These are phyloP conservation scores for Athalia circularis DNA, from an alignment of 2,888 invertebrate genomes.

Conservation along the genomic window DNA sequence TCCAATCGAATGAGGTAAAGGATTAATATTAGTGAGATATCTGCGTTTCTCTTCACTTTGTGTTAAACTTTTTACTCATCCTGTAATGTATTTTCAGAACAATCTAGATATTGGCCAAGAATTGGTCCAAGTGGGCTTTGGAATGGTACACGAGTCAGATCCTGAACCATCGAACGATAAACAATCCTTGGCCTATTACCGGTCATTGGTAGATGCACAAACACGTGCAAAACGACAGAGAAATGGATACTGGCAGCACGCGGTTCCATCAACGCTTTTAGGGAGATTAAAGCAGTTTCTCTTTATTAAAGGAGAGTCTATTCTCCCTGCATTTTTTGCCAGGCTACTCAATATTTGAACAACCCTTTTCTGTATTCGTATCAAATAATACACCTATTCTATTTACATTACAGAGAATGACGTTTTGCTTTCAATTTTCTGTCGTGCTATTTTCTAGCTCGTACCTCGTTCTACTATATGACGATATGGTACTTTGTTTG, in stretches of 20 bases:
- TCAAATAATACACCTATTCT: background rate
- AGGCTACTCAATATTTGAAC: slow-evolving; percentile 56
- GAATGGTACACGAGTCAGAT: slow-evolving; percentile 55
- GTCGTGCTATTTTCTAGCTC: too few species aligned
- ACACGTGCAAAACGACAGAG: slow-evolving; percentile 73
- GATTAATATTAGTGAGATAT: background rate
- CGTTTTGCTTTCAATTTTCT: background rate
- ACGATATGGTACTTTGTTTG: slow-evolving; percentile 68
- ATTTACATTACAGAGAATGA: background rate
- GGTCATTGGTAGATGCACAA: slow-evolving; percentile 73
- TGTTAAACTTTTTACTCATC: slow-evolving; percentile 32
- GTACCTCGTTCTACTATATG: slow-evolving; percentile 56
- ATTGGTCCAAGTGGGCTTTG: slow-evolving; percentile 74
- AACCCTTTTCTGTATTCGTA: background rate
- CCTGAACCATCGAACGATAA: slow-evolving; percentile 67
- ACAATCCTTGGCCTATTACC: slow-evolving; percentile 70
- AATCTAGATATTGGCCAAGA: slow-evolving; percentile 76
- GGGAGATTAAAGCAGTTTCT: slow-evolving; percentile 65
- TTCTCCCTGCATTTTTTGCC: slow-evolving; percentile 54
- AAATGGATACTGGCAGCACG: slow-evolving; percentile 76
- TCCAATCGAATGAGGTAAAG: slow-evolving; percentile 65
- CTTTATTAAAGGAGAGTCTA: slow-evolving; percentile 57
- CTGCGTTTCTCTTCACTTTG: background rate
- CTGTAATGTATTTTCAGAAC: slow-evolving; percentile 61
- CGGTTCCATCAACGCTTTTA: slow-evolving; percentile 68